These are phyloP conservation scores for Sipha maydis DNA, from an alignment of 2,888 invertebrate species.

Conservation along the genomic window DNA sequence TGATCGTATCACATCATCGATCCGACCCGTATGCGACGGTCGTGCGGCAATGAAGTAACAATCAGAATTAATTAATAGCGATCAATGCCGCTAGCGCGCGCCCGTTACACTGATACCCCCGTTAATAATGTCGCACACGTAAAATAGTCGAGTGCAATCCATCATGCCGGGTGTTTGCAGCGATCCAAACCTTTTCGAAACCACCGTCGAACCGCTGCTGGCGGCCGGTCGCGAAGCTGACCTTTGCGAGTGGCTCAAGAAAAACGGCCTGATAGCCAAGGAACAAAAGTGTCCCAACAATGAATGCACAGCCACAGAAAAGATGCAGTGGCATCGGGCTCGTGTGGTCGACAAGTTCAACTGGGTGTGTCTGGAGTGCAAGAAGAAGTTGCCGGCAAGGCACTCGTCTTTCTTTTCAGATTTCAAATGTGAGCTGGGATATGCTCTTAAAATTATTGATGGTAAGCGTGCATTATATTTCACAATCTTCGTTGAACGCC, in stretches of 20 bases:
- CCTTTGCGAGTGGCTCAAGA: conserved; percentile 71
- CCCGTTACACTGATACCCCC: neutral
- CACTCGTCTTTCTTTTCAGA: conserved; percentile 73
- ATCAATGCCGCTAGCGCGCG: neutral
- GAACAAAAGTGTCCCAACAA: conserved; percentile 68
- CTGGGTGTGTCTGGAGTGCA: conserved; percentile 70
- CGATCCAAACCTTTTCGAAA: conserved; percentile 69
- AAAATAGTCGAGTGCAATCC: conserved; percentile 21
- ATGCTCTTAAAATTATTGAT: conserved; percentile 62
- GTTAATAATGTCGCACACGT: conserved; percentile 5
- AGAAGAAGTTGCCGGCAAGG: conserved; percentile 69
- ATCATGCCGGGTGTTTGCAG: conserved; percentile 65
- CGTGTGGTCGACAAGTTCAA: conserved; percentile 70
- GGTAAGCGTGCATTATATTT: conserved; percentile 57
- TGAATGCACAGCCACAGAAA: conserved; percentile 67
- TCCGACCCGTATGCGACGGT: conserved; percentile 21
- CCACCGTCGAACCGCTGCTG: conserved; percentile 70
- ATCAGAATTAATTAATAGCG: neutral
- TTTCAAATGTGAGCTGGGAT: conserved; percentile 72
- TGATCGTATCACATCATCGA: neutral
- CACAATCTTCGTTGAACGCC: neutral
- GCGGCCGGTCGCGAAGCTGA: conserved; percentile 71
- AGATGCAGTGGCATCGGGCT: conserved; percentile 70
- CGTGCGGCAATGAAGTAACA: neutral
- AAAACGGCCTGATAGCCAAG: conserved; percentile 69